A percentile compares a stretch with the other conserved stretches of the same genome.
These are phyloP conservation scores for Streblospio benedicti DNA, from an alignment of 1,140 invertebrate genomes.

Conservation along the genomic window DNA sequence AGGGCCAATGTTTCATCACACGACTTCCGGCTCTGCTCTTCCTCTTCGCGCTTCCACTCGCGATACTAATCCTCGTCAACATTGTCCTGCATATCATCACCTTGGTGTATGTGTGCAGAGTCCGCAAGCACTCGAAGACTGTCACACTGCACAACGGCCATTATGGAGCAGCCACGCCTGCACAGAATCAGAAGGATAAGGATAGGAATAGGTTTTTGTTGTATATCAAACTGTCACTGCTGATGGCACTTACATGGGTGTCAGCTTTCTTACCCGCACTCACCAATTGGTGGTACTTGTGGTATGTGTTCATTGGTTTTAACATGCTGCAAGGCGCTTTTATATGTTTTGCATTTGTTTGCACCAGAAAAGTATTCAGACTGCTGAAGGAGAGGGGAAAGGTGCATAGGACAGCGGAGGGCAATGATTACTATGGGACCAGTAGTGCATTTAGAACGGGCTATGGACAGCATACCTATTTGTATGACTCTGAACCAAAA, in stretches of 20 bases:
- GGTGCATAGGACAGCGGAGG: background rate
- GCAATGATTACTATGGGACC: background rate
- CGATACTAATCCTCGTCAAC: slow-evolving; percentile 33
- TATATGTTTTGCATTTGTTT: slow-evolving; percentile 25
- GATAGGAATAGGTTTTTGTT: slow-evolving; percentile 39
- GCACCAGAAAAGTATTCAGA: slow-evolving; percentile 15
- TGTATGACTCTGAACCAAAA: background rate
- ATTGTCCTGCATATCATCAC: slow-evolving; percentile 31
- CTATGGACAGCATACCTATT: background rate
- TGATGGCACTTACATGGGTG: slow-evolving; percentile 42
- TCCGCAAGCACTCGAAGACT: slow-evolving; percentile 7
- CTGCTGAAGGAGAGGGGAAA: slow-evolving; percentile 7
- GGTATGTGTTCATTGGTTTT: slow-evolving; percentile 26
- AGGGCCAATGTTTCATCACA: slow-evolving; percentile 46
- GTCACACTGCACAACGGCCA: slow-evolving; percentile 13
- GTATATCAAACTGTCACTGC: slow-evolving; percentile 49
- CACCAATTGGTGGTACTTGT: slow-evolving; percentile 15
- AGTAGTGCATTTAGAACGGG: background rate
- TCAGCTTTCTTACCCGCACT: slow-evolving; percentile 32
- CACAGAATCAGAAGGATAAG: background rate
- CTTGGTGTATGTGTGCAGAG: slow-evolving; percentile 47
- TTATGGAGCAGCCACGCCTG: background rate
- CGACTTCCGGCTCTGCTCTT: slow-evolving; percentile 25
- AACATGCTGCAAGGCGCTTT: slow-evolving; percentile 30
- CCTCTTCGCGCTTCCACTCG: slow-evolving; percentile 39